Evolutionary conservation across 1,140 invertebrate species (phyloP), one percentile per base, ranked within the genome.

Genomic region (Drosophila sucinea): DNA sequence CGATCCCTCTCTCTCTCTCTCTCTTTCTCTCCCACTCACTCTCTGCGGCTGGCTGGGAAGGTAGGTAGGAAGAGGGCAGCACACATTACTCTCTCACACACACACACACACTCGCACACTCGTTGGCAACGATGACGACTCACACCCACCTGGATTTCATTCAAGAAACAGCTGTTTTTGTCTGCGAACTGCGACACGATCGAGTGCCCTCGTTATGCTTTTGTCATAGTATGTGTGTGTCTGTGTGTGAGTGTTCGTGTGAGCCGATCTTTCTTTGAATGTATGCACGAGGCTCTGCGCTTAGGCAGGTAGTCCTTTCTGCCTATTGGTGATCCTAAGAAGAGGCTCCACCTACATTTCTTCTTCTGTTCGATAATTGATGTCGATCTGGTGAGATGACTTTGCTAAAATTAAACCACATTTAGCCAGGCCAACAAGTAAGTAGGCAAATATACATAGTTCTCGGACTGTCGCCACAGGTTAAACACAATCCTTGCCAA

Each of bases 141-240:
- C 83, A 57, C 82, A 90, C 77, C 84, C 81, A 78, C 84, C 66
- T 89, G 84, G 80, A 63, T 73, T 87, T 87, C 84, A 87, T 87
- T 87, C 85, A 87, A 70, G 69, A 89, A 87, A 87, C 84, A 87
- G 84, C 84, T 87, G 84, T 87, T 87, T 57, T 74, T 58, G 67
- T 86, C 44, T 51, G 44, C 81, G 81, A 79, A 84, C 81, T 77
- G 81, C 81, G 81, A 84, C 81, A 84, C 81, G 83, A 86, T 86
- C 83, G 83, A 87, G 83, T 86, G 83, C 72, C 83, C 83, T 86
- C 84, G 84, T 86, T 86, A 83, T 86, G 84, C 80, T 60, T 67
- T 56, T 65, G 58, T 73, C 74, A 10, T 7, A 72, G 68, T 77
- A 41, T 65, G 44, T 51, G 64, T 63, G 51, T 69, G 35, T 47